Conservation (phyloP, 2,797 vertebrate genomes). For the Epinephelus coioides region DNA sequence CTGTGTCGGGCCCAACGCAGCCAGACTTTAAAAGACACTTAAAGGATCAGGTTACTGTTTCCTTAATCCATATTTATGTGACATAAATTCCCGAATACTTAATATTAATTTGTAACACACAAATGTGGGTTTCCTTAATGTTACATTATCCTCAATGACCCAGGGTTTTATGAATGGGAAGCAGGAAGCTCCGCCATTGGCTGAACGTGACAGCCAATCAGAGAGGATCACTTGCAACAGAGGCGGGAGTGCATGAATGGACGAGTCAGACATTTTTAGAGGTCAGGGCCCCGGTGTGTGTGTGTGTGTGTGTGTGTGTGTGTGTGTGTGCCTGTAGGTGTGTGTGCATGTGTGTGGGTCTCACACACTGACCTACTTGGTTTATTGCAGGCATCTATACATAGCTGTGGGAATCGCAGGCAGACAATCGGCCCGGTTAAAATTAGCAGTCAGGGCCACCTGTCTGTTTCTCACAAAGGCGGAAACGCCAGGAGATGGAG, state of each 20-base stretch:
- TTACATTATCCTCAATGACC: conserved; percentile 69
- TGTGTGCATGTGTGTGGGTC: conserved; percentile 7
- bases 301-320: not conserved
- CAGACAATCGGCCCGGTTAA: conserved; percentile 69
- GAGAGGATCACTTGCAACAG: conserved; percentile 43
- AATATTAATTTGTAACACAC: no score
- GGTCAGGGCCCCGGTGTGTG: conserved; percentile 48
- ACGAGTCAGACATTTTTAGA: conserved; percentile 61
- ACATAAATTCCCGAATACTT: no score
- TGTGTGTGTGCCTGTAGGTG: conserved; percentile 25
- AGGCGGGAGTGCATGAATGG: conserved; percentile 66
- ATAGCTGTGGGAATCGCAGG: conserved; percentile 73
- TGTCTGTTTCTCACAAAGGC: conserved; percentile 69
- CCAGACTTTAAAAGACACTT: not conserved
- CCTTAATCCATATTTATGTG: not conserved
- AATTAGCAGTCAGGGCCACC: conserved; percentile 83
- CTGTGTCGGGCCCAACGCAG: not conserved
- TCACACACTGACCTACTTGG: conserved; percentile 64
- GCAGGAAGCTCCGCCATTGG: conserved; percentile 71
- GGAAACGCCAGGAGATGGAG: conserved; percentile 62
- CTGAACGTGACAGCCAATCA: conserved; percentile 67
- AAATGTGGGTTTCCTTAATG: conserved; percentile 26
- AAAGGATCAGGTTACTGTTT: not conserved
- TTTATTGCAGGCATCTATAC: conserved; percentile 67
- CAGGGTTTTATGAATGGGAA: conserved; percentile 80